Evolutionary conservation across 2,113 vertebrate species (phyloP), one percentile per base, ranked within the genome.

Genomic region (Melanostigma gelatinosum): DNA sequence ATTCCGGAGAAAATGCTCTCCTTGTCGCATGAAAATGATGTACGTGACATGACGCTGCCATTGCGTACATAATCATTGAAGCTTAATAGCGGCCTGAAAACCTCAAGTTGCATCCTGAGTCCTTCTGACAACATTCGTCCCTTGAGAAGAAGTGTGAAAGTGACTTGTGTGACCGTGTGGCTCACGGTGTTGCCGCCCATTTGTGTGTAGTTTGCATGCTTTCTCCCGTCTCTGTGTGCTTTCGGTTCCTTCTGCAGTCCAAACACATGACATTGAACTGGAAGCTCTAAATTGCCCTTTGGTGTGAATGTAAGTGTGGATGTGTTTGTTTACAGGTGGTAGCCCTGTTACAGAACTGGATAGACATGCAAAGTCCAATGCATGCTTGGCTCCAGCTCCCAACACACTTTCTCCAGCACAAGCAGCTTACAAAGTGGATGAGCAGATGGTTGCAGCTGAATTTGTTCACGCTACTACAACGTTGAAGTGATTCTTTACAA

Each of bases 91-190:
- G 29, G 55, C 61, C 67, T 55, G 18, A 75, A 75, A 34, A 84
- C 68, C 60, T 77, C 50, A 55, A 77, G 78, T 77, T 85, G 40
- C 66, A 60, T 69, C 62, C 46, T 4, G 52, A 85, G 67, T 79
- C 34, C 24, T 20, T 60, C 55, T 61, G 76, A 85, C 34, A 70
- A 50, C 10, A 57, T 79, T 52, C 55, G 40, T 46, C 69, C 79
- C 68, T 15, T 38, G 42, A 78, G 70, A 60, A 32, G 36, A 77
- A 8, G 63, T 66, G 54, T 55, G 69, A 12, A 75, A 82, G 66
- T 82, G 10, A 55, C 40, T 74, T 27, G 62, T 22, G 52, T 40
- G 52, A n/a, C 62, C 22, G 57, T 22, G 52, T 48, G 12, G 58
- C 46, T 74, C 29, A 10, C 24, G 20, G 27, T n/a, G 72, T 83